Evolutionary conservation across 2,113 vertebrate species (phyloP).

Genomic region (Pelodiscus sinensis): DNA sequence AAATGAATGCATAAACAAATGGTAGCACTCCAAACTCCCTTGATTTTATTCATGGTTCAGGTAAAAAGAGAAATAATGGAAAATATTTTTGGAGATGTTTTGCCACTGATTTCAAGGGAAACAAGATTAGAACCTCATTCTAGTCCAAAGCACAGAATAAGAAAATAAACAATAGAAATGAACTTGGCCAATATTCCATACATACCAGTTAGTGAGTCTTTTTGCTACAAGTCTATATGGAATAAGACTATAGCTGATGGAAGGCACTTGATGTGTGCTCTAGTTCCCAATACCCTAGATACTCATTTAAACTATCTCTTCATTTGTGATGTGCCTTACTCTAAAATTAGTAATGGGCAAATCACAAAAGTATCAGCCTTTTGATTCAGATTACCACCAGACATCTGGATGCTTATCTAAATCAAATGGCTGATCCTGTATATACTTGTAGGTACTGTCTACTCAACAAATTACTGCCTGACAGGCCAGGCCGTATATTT

Average conservation of each 20-base stretch:
- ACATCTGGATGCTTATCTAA: not conserved
- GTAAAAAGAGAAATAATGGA: not conserved
- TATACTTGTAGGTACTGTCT: not conserved
- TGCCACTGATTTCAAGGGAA: not conserved
- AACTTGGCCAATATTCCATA: not conserved
- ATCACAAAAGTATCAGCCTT: not conserved
- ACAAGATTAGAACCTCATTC: not conserved
- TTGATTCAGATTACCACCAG: not conserved
- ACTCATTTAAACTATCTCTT: not conserved
- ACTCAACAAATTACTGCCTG: not conserved
- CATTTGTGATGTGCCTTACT: not conserved
- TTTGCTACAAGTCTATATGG: not conserved
- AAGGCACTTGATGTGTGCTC: fast-evolving
- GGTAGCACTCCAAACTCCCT: conserved; percentile 15
- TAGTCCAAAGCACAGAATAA: not conserved
- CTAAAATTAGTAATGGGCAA: fast-evolving
- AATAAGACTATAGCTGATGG: not conserved
- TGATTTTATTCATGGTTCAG: not conserved
- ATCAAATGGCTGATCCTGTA: not conserved
- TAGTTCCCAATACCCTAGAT: not conserved
- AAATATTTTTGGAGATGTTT: not conserved
- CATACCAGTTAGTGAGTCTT: fast-evolving
- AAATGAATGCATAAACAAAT: not conserved
- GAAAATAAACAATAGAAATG: not conserved
- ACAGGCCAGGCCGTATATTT: not conserved